These are phyloP conservation scores for Alligator sinensis DNA, from an alignment of 2,113 vertebrate genomes.

Conservation along the genomic window DNA sequence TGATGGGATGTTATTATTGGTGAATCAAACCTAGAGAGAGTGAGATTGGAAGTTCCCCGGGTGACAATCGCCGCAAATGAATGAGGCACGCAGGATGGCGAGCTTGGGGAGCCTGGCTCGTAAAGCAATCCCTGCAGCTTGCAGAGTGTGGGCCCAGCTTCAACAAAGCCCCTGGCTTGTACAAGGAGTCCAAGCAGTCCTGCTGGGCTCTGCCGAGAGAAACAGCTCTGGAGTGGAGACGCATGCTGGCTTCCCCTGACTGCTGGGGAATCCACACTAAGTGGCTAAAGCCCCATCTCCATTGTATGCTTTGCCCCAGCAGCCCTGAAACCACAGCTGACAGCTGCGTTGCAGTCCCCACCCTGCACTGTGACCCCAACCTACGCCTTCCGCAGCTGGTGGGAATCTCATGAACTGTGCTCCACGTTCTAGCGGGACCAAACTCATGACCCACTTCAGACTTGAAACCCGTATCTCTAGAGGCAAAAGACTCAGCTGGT, in stretches of 20 bases:
- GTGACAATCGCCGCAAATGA: slow-evolving; percentile 29
- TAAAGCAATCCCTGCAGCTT: rapidly evolving
- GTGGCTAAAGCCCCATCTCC: rapidly evolving
- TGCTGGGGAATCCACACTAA: rapidly evolving
- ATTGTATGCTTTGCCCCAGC: background rate
- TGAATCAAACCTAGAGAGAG: slow-evolving; percentile 25
- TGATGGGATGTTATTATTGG: slow-evolving; percentile 56
- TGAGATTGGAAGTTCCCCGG: slow-evolving; percentile 29
- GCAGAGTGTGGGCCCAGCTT: background rate
- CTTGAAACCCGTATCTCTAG: background rate
- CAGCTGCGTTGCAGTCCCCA: background rate
- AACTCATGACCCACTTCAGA: background rate
- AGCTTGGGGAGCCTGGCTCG: slow-evolving; percentile 3
- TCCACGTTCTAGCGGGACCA: background rate
- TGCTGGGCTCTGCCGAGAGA: rapidly evolving
- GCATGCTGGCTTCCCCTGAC: background rate
- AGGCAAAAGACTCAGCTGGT: background rate
- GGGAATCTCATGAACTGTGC: background rate
- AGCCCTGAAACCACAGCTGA: background rate
- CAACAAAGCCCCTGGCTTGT: rapidly evolving
- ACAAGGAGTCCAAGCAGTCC: background rate
- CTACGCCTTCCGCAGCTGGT: background rate
- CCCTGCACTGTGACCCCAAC: background rate
- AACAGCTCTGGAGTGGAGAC: background rate
- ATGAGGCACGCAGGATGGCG: slow-evolving; percentile 40